These are phyloP conservation scores for Mesorhabditis spiculigera DNA, from an alignment of 2,888 invertebrate species.

Conservation along the genomic window DNA sequence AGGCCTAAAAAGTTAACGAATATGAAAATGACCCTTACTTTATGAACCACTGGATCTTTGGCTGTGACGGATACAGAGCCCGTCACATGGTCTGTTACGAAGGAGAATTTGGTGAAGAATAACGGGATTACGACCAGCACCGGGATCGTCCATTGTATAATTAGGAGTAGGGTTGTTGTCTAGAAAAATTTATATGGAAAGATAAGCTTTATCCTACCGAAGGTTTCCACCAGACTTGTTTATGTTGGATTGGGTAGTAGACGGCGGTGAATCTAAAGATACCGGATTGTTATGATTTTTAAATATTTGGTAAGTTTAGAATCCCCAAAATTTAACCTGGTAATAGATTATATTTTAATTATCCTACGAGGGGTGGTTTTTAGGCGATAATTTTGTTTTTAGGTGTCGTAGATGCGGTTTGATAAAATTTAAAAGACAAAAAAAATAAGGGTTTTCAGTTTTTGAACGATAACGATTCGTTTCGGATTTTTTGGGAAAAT, in stretches of 20 bases:
- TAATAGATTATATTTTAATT: too few relatives aligned
- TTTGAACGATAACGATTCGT: too few relatives aligned
- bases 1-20: slow-evolving; percentile 27
- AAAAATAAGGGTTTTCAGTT: too few relatives aligned
- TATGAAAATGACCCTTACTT: slow-evolving; percentile 14
- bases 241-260: slow-evolving; percentile 39
- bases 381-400: too few relatives aligned
- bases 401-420: too few relatives aligned
- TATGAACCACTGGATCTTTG: slow-evolving; percentile 32
- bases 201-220: slow-evolving; percentile 14
- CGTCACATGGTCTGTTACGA: slow-evolving; percentile 24
- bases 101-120: slow-evolving; percentile 34
- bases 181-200: slow-evolving; percentile 6
- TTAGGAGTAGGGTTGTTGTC: slow-evolving; percentile 24
- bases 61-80: slow-evolving; percentile 34
- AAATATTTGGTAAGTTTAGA: too few relatives aligned
- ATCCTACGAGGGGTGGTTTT: too few relatives aligned
- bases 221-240: slow-evolving; percentile 38
- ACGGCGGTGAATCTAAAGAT: slow-evolving; percentile 38
- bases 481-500: too few relatives aligned
- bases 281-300: not conserved
- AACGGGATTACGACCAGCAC: slow-evolving; percentile 32
- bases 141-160: slow-evolving; percentile 39
- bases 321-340: too few relatives aligned
- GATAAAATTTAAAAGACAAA: too few relatives aligned